Evolutionary conservation across 1,140 invertebrate species (phyloP).

Genomic region (Agrilus planipennis): DNA sequence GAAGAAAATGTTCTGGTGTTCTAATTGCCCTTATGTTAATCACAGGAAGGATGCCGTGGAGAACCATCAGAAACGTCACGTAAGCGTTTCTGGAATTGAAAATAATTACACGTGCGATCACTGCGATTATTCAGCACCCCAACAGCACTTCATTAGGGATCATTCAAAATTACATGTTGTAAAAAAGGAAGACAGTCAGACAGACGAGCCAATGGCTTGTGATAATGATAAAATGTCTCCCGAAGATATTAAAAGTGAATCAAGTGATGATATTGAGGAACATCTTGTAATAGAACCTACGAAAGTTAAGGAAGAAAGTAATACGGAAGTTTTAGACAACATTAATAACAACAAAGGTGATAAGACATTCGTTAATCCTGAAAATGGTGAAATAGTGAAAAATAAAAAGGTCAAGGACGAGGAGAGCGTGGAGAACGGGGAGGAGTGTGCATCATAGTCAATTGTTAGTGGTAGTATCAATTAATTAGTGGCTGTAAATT

Average conservation of each 20-base stretch:
- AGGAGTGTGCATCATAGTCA: too few species aligned
- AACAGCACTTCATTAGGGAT: slow-evolving; percentile 64
- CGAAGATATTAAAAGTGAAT: slow-evolving; percentile 23
- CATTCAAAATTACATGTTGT: slow-evolving; percentile 71
- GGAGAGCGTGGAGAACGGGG: too few species aligned
- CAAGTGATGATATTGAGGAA: slow-evolving; percentile 21
- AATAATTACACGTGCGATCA: slow-evolving; percentile 60
- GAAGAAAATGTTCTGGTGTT: slow-evolving; percentile 45
- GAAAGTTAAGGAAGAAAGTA: slow-evolving; percentile 18
- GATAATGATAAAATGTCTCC: slow-evolving; percentile 38
- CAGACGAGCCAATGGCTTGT: slow-evolving; percentile 48
- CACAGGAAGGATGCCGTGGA: slow-evolving; percentile 57
- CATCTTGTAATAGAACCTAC: slow-evolving; percentile 34
- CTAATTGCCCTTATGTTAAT: slow-evolving; percentile 67
- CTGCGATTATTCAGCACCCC: slow-evolving; percentile 70
- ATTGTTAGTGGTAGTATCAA: too few species aligned
- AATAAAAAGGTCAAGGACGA: too few species aligned
- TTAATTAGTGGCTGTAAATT: too few species aligned
- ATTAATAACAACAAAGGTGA: slow-evolving; percentile 34
- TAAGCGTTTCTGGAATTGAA: slow-evolving; percentile 40
- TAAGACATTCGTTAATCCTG: slow-evolving; percentile 42
- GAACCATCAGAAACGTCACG: slow-evolving; percentile 64
- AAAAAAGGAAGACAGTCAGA: slow-evolving; percentile 41
- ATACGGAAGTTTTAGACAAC: slow-evolving; percentile 16
- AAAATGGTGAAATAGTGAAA: slow-evolving; percentile 37